Base-by-base conservation (phyloP, 2,797 vertebrate species). In the Pagetopsis macropterus region DNA sequence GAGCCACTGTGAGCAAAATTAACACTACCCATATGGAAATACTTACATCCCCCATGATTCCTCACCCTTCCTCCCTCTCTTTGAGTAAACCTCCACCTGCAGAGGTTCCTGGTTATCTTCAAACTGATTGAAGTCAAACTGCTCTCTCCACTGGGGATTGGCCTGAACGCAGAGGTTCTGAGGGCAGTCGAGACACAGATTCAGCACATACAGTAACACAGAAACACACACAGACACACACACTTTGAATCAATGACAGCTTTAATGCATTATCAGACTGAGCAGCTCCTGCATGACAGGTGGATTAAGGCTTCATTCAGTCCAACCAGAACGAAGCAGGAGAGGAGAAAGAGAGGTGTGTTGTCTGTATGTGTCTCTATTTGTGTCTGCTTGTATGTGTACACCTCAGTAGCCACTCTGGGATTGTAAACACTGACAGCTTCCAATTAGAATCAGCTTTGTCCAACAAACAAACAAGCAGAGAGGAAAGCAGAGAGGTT, bases 81-180 rank as follows among this genome's bases (percentile, higher is more conserved):
- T 98, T 87, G 94, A 95, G 93, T 91, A 96, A 77, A 98, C 94
- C 90, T 98, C 97, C 85, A 98, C 95, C 91, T 98, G 95, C 92
- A 99, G 94, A 72, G 95, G 93, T 87, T 96, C 97, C 92, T 95
- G 96, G 89, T 94, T 96, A 91, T 98, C 97, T 91, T 95, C 96
- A 93, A 96, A 98, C 91, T 96, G 96, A 95, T 97, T 98, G 95
- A 99, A 98, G 92, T 99, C 97, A 94, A 99, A 99, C 92, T 93
- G 94, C 90, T 99, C 98, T 93, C 95, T 96, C 98, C 98, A 99
- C 91, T 98, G 97, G 79, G 97, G 98, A 92, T 96, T 98, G 93
- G 95, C 90, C 93, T 96, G 97, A 94, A 97, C 95, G 94, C 96
- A 97, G 86, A 98, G 93, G 93, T 95, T 98, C 98, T 96, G 66